Evolutionary conservation across 1,140 invertebrate genomes (phyloP).

Genomic region (Drosophila truncata): DNA sequence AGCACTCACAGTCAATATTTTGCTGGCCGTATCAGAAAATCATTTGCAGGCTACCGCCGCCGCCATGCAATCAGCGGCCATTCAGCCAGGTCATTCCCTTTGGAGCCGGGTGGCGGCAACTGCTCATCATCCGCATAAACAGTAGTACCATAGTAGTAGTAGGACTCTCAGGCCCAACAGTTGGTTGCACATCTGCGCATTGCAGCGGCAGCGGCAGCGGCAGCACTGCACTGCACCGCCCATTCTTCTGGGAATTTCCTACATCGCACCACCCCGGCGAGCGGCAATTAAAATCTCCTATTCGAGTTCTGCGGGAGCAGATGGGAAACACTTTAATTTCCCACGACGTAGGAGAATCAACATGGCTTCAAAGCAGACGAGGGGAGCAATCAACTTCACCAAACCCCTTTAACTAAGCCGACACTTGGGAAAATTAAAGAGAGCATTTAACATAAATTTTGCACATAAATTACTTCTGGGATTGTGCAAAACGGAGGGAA

Average conservation of each 20-base stretch:
- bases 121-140: constrained; percentile 34
- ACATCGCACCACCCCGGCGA: constrained; percentile 32
- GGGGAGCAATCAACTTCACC: constrained; percentile 25
- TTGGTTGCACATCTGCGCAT: constrained; percentile 70
- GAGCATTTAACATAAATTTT: neutral
- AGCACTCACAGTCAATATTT: constrained; percentile 34
- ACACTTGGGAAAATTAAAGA: constrained; percentile 11
- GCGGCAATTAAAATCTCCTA: constrained; percentile 79
- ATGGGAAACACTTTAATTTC: constrained; percentile 75
- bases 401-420: neutral
- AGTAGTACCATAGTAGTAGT: neutral
- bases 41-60: constrained; percentile 18
- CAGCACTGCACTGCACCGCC: constrained; percentile 10
- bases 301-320: constrained; percentile 59
- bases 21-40: constrained; percentile 20
- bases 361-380: constrained; percentile 41
- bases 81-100: constrained; percentile 60
- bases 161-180: constrained; percentile 59
- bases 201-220: constrained; percentile 8
- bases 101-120: constrained; percentile 14
- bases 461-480: constrained; percentile 3
- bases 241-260: constrained; percentile 16
- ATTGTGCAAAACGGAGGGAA: neutral
- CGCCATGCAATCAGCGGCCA: constrained; percentile 57
- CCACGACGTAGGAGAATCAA: constrained; percentile 61